A percentile compares a stretch with the other conserved stretches of the same genome.
phyloP scores from a whole-genome alignment of 2,113 vertebrate genomes.

The Beaufortia kweichowensis region DNA sequence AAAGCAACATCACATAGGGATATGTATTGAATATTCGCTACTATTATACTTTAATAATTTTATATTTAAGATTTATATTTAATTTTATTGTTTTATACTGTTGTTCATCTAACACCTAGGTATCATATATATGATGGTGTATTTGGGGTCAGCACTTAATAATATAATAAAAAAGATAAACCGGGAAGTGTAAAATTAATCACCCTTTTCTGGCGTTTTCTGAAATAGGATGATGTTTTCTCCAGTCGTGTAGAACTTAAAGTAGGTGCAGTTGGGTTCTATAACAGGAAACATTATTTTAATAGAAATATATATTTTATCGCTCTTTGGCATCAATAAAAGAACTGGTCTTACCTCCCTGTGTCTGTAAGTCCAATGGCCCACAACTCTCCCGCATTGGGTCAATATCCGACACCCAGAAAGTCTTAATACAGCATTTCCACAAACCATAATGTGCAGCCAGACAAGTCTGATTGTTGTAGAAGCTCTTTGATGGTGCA shows the following conservation, averaged over 20 bases:
- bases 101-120: neutral
- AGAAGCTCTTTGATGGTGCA: slow-evolving; percentile 73
- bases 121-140: neutral
- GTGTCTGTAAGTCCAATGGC: slow-evolving; percentile 73
- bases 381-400: slow-evolving; percentile 80
- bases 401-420: slow-evolving; percentile 82
- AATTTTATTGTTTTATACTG: neutral
- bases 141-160: neutral
- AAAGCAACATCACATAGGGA: too few relatives aligned
- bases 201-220: slow-evolving; percentile 83
- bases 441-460: slow-evolving; percentile 83
- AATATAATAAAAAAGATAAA: slow-evolving; percentile 9
- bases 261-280: slow-evolving; percentile 88
- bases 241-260: slow-evolving; percentile 88
- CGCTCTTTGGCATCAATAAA: neutral
- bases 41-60: too few relatives aligned
- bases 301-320: neutral
- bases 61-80: too few relatives aligned
- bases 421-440: slow-evolving; percentile 82
- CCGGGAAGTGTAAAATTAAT: slow-evolving; percentile 59
- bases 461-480: slow-evolving; percentile 80
- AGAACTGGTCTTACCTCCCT: slow-evolving; percentile 76
- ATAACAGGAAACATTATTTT: slow-evolving; percentile 36
- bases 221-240: slow-evolving; percentile 81
- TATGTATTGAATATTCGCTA: too few relatives aligned